These are phyloP conservation scores for Cydia amplana DNA, from an alignment of 1,140 invertebrate species.

Conservation along the genomic window DNA sequence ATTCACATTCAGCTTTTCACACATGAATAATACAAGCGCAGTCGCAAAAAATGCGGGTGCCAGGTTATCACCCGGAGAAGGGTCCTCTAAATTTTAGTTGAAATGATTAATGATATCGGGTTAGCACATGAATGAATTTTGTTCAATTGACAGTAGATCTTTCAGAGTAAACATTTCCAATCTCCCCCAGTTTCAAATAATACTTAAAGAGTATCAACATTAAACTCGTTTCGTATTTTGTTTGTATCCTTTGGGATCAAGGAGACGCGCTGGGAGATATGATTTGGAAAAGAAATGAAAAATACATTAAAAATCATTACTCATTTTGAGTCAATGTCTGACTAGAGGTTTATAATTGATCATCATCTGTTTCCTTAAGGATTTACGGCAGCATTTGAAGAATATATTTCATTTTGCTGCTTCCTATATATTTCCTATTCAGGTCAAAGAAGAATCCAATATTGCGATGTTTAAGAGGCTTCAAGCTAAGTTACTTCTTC, in stretches of 20 bases:
- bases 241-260: constrained; percentile 54
- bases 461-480: background rate
- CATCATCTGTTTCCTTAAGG: background rate
- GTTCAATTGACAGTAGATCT: constrained; percentile 65
- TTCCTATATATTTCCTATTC: background rate
- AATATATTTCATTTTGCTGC: background rate
- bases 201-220: constrained; percentile 52
- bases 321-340: constrained; percentile 35
- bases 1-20: constrained; percentile 11
- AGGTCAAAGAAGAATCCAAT: background rate
- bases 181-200: constrained; percentile 56
- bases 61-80: constrained; percentile 38
- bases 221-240: constrained; percentile 48
- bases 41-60: constrained; percentile 35
- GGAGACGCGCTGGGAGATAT: constrained; percentile 33
- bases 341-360: constrained; percentile 29
- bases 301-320: constrained; percentile 46
- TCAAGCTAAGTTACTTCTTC: background rate
- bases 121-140: constrained; percentile 60
- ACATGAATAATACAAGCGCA: constrained; percentile 20
- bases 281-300: constrained; percentile 43
- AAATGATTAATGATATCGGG: constrained; percentile 71
- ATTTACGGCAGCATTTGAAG: constrained; percentile 13
- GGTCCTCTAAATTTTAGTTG: constrained; percentile 59
- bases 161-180: constrained; percentile 63